Base-by-base conservation (phyloP, 2,797 vertebrate genomes). In the Chiroxiphia lanceolata region DNA sequence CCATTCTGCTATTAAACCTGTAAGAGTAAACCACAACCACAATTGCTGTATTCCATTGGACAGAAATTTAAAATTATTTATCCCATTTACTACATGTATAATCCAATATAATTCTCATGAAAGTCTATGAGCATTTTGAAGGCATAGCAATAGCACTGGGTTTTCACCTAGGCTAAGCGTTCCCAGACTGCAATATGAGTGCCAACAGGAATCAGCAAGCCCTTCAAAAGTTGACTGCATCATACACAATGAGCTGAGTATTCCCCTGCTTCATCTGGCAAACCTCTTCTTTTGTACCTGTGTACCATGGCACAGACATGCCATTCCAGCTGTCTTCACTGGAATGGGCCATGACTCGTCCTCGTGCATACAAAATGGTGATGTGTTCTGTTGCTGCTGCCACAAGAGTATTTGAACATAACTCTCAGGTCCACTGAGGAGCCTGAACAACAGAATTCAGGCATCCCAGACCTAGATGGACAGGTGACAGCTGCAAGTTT, bases 281-380 rank as follows among this genome's bases (percentile, higher is more conserved):
- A 42, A 44, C 0, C 0, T 63, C n/a, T n/a, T 42, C 31, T 47
- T 72, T 54, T 13, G 11, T 8, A 5, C 16, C 53, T 10, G 10
- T 6, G 14, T 38, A 18, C 14, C 7, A 17, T 0, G 2, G 36
- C 64, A 26, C 0, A 2, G 38, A 53, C 1, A 0, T 11, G 17
- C 40, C 2, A 2, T 26, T 2, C 0, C 2, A 25, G 26, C 61
- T 53, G 36, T 56, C 63, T 60, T 57, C 25, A 15, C 12, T n/a
- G 1, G 1, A 9, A 12, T 1, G 9, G 29, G 33, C 23, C 13
- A 1, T 13, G 27, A 29, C 25, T 63, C 19, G 19, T 75, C 20
- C 27, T 85, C 47, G 10, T 3, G 12, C 9, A 6, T 40, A 21
- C 1, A 3, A 6, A 6, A 1, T 1, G 4, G 26, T 19, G 40